Base-by-base conservation (phyloP, 1,140 invertebrate genomes). In the Hydropsyche tenuis region DNA sequence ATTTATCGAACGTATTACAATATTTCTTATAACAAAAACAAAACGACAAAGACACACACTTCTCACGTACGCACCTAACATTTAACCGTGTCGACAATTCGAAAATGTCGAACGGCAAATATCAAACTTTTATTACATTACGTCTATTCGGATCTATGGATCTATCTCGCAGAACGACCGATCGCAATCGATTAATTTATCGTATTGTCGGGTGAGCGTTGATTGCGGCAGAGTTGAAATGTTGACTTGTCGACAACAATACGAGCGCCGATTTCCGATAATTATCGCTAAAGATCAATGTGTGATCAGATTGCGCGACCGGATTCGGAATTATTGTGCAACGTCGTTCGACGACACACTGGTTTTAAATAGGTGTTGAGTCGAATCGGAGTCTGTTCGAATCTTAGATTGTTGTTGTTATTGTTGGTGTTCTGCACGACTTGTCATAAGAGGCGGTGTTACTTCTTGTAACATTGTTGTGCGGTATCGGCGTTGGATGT, bases 161-260 rank as follows among this genome's bases (percentile, higher is more conserved):
- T n/a, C n/a, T n/a, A 11, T 23, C 22, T 60, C 23, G 23, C 11
- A 37, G 9, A 37, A 60, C 30, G 69, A 48, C 22, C 18, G 66
- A 70, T 70, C 69, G 53, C 51, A 70, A 70, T 70, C 69, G 45
- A 70, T 70, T 70, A 70, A 70, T 70, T 70, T 70, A 70, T 62
- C 27, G 69, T 22, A 60, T 70, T 70, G 69, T 70, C 27, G 48
- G 30, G 18, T 7, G 20, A 60, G 51, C 23, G 69, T 56, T 53
- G 68, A 69, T 69, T 69, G 68, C 68, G 37, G 30, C 18, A 14
- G 23, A 65, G 16, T 65, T 65, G 63, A 65, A 65, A 65, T 22
- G 63, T 65, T 43, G 30, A 65, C 30, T 42, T 25, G 65, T 43
- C 65, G 42, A 16, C 65, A 48, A 68, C 65, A 48, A 68, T 48